These are phyloP conservation scores for Polypedilum vanderplanki DNA, from an alignment of 1,140 invertebrate species.

Conservation along the genomic window DNA sequence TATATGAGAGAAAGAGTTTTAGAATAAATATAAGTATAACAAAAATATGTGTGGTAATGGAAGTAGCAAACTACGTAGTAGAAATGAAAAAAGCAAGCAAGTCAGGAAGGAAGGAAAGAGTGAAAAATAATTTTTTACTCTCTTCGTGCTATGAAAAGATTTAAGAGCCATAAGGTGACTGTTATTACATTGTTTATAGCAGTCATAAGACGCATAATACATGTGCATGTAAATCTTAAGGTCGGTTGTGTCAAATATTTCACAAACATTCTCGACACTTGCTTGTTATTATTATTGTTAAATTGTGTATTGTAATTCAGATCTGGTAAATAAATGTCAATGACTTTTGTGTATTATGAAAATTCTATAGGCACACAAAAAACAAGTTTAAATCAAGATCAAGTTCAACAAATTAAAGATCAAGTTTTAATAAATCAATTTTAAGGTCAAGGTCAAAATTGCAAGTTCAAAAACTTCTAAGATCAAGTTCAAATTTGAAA, in stretches of 20 bases:
- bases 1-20: neutral
- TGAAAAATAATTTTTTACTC: neutral
- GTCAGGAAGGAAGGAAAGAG: no score
- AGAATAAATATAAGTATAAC: neutral
- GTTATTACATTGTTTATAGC: constrained; percentile 19
- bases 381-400: no score
- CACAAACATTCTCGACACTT: constrained; percentile 11
- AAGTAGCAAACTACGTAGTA: no score
- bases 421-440: no score
- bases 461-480: no score
- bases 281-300: neutral
- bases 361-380: no score
- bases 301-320: neutral
- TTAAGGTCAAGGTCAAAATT: no score
- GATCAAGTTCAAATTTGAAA: no score
- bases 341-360: no score
- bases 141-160: neutral
- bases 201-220: constrained; percentile 11
- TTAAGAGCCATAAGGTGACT: constrained; percentile 16
- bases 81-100: no score
- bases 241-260: neutral
- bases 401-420: no score
- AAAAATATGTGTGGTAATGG: neutral
- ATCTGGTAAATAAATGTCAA: no score
- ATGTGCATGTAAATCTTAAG: constrained; percentile 7